A percentile compares a stretch with the other conserved stretches of the same genome.
Conservation (phyloP, 2,797 vertebrate species). For the Austrolebias charrua region DNA sequence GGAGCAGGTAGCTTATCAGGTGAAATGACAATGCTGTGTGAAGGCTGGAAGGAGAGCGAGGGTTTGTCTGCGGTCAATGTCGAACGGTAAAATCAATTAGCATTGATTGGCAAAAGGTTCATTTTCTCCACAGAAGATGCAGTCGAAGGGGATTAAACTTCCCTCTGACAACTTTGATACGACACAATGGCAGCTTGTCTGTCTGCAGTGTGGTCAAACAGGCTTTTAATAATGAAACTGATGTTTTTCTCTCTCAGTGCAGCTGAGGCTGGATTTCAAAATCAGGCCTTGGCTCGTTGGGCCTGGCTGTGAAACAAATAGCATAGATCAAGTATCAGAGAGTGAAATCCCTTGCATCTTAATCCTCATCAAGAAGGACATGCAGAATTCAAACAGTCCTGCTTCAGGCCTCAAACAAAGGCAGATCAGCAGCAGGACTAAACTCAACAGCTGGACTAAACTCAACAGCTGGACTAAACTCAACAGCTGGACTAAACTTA, state of each 20-base stretch:
- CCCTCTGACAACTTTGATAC: constrained; percentile 88
- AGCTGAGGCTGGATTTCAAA: constrained; percentile 58
- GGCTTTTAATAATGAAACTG: constrained; percentile 70
- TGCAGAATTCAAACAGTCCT: constrained; percentile 59
- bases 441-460: constrained; percentile 4
- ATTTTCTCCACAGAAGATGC: constrained; percentile 89
- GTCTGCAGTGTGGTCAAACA: constrained; percentile 68
- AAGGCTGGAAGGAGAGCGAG: constrained; percentile 63
- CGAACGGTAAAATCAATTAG: constrained; percentile 98
- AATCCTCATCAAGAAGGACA: constrained; percentile 69
- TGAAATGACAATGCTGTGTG: constrained; percentile 93
- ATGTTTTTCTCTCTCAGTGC: constrained; percentile 23
- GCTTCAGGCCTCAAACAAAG: constrained; percentile 39
- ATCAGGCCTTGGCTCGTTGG: constrained; percentile 55
- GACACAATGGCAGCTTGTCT: constrained; percentile 75
- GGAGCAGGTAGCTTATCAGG: constrained; percentile 98
- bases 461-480: constrained; percentile 3
- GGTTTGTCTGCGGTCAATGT: constrained; percentile 83
- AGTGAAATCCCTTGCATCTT: constrained; percentile 67
- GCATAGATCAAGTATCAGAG: constrained; percentile 75
- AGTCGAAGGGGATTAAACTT: constrained; percentile 93
- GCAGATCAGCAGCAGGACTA: constrained; percentile 10
- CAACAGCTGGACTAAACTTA: constrained; percentile 6
- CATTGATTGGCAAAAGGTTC: constrained; percentile 98
- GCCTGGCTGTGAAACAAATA: constrained; percentile 67